Base-by-base conservation (phyloP, 2,797 vertebrate species). In the Tragelaphus oryx region DNA sequence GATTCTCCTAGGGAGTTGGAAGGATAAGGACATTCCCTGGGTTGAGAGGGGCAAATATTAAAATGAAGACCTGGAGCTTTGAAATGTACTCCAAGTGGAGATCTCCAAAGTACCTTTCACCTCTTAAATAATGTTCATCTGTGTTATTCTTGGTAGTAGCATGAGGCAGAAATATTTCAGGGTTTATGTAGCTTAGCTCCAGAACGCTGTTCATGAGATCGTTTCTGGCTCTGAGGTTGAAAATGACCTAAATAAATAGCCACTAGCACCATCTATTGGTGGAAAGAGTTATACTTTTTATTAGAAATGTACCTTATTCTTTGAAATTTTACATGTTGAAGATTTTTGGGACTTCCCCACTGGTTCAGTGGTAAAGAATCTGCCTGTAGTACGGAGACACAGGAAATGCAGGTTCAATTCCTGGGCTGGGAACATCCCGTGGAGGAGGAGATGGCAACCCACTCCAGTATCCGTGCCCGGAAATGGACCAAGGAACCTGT, bases 221-320 rank as follows among this genome's bases (percentile, higher is more conserved):
- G 3, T 86, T 91, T 60, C n/a, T 79, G 85, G 30, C 62, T 79
- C 26, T 26, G 24, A 57, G 30, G 50, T 74, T 2, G 16, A 60
- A 60, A 81, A 1, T 44, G 41, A 59, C 44, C 88, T 65, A 76
- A 87, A 80, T 59, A 71, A 62, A 62, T 46, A 52, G 94, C 57
- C 33, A 76, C 75, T 88, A 33, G n/a, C 1, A 76, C 95, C 91
- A 71, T 85, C 97, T 97, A 57, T 96, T 96, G 97, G 96, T 89
- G 55, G 75, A 60, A 83, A 95, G 87, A 89, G 55, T 28, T 91
- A 71, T 52, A 54, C 44, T 83, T 80, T 93, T 78, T 82, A 44
- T 76, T 89, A 48, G 33, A 46, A 87, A 3, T 71, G 5, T 54
- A 37, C 41, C 37, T 81, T 87, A 54, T 22, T 87, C 86, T 48